phyloP scores from a whole-genome alignment of 2,888 invertebrate species.

The Prosapia bicincta region DNA sequence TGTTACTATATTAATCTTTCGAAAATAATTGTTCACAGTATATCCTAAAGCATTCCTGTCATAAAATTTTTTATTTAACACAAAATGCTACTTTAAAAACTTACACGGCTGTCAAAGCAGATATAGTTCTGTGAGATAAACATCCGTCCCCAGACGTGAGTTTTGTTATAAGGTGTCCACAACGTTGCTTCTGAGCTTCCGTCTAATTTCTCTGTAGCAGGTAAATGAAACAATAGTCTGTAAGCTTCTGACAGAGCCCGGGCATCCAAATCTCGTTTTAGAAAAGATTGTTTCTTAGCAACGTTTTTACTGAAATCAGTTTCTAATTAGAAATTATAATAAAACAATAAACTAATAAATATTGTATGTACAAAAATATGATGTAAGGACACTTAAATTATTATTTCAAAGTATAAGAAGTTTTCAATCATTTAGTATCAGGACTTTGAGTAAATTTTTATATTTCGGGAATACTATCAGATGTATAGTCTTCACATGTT shows the following conservation, averaged over 20 bases:
- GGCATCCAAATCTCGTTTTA: conserved; percentile 94
- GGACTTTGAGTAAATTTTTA: no score
- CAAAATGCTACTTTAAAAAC: no score
- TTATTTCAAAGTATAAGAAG: no score
- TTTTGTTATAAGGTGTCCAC: conserved; percentile 94
- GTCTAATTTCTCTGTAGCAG: conserved; percentile 87
- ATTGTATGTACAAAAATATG: no score
- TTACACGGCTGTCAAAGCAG: conserved; percentile 93
- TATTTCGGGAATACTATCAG: no score
- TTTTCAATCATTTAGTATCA: no score
- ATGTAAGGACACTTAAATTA: no score
- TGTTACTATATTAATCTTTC: no score
- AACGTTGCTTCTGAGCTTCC: conserved; percentile 88
- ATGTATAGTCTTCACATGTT: no score
- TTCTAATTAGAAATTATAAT: background rate
- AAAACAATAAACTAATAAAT: background rate
- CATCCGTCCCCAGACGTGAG: conserved; percentile 80
- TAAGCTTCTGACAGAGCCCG: conserved; percentile 91
- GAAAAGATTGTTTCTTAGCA: conserved; percentile 84
- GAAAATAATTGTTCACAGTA: no score
- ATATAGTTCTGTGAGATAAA: conserved; percentile 93
- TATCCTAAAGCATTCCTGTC: no score
- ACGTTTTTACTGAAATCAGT: conserved; percentile 66
- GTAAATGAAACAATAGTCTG: conserved; percentile 78
- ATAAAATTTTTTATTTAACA: no score